Percentiles rank a stretch among this genome's conserved stretches.
These are phyloP conservation scores for Meghimatium bilineatum DNA, from an alignment of 2,888 invertebrate species.

Conservation along the genomic window DNA sequence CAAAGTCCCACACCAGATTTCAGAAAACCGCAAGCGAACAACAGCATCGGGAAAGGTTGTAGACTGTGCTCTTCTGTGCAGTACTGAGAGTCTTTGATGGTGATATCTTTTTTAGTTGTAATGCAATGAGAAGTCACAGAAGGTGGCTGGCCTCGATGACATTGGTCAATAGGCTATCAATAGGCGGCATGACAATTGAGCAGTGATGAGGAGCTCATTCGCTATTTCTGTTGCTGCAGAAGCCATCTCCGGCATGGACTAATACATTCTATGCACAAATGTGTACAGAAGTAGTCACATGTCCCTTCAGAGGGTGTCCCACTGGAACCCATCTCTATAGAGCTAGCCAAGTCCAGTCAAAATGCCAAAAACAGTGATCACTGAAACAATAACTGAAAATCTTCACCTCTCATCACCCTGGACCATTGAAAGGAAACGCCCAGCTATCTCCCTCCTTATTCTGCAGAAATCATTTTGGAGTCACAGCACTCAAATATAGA, in stretches of 20 bases:
- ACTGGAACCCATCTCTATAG: background rate
- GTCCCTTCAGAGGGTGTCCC: background rate
- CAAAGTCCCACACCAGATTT: constrained; percentile 55
- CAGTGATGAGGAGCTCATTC: background rate
- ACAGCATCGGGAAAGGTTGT: constrained; percentile 49
- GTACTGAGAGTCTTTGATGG: constrained; percentile 68
- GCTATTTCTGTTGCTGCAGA: background rate
- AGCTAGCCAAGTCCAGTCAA: background rate
- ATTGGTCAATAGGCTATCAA: background rate
- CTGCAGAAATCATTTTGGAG: background rate
- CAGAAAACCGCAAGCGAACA: constrained; percentile 57
- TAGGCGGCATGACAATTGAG: background rate
- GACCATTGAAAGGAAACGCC: background rate
- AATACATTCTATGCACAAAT: background rate
- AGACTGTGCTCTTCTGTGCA: constrained; percentile 66
- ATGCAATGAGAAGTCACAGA: background rate
- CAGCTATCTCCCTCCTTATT: background rate
- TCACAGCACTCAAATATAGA: background rate
- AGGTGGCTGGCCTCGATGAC: background rate
- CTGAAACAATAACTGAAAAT: background rate
- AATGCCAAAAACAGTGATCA: background rate
- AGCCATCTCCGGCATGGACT: background rate
- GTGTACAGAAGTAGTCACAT: background rate
- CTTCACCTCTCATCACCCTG: background rate
- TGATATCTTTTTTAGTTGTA: background rate